These are phyloP conservation scores for Hymenochirus boettgeri DNA, from an alignment of 2,113 vertebrate genomes.

Conservation along the genomic window DNA sequence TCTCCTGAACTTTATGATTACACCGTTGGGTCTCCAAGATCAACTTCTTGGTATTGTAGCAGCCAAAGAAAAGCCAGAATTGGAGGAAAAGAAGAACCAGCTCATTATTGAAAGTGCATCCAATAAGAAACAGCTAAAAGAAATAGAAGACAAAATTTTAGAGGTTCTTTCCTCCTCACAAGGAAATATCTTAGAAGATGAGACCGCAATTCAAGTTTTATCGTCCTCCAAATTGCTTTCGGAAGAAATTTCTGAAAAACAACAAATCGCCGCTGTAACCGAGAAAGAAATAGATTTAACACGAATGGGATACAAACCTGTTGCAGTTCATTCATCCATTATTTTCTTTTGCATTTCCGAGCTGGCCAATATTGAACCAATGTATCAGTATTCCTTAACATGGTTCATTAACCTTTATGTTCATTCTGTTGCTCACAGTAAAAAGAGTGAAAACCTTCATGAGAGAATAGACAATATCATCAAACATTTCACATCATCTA, in stretches of 20 bases:
- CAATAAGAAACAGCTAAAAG: conserved; percentile 85
- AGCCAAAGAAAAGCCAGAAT: conserved; percentile 85
- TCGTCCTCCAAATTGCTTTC: conserved; percentile 85
- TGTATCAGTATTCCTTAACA: conserved; percentile 88
- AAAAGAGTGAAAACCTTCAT: conserved; percentile 62
- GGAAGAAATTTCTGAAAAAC: conserved; percentile 84
- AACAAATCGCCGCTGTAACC: conserved; percentile 76
- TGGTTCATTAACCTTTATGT: conserved; percentile 89
- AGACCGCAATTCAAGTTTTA: conserved; percentile 79
- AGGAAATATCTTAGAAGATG: conserved; percentile 89
- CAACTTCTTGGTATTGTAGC: conserved; percentile 88
- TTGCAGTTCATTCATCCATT: conserved; percentile 80
- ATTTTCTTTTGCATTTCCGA: conserved; percentile 91
- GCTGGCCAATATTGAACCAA: conserved; percentile 85
- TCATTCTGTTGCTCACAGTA: conserved; percentile 73
- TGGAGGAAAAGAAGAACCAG: conserved; percentile 87
- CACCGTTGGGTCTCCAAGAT: conserved; percentile 85
- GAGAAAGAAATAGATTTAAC: conserved; percentile 83
- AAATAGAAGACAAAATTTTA: conserved; percentile 88
- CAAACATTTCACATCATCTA: conserved; percentile 75
- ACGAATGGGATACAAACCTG: conserved; percentile 84
- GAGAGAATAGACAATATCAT: conserved; percentile 72
- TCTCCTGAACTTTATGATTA: conserved; percentile 92
- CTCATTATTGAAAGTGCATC: conserved; percentile 82
- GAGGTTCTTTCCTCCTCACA: conserved; percentile 78